Base-by-base conservation (phyloP, 2,797 vertebrate genomes). In the Thunnus albacares region DNA sequence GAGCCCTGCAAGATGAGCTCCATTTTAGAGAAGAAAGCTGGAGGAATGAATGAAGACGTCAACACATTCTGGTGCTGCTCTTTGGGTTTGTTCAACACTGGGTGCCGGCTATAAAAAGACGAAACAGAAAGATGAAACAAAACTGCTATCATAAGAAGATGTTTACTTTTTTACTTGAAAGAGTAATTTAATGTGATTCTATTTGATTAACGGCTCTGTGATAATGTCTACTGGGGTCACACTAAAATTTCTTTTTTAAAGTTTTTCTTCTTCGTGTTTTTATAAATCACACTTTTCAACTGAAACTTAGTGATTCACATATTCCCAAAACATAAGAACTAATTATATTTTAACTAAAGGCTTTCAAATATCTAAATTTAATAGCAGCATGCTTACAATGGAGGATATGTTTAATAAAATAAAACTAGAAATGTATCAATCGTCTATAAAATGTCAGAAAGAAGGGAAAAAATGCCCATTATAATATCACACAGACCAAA, bases 1-100 rank as follows among this genome's bases (percentile, higher is more conserved):
- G 74, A 87, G 61, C 13, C 45, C 20, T 78, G 85, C 26, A 82
- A 13, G 30, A 26, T 35, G 24, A 71, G 57, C 61, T 92, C 91
- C 93, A 95, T 94, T 35, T 80, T 78, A 56, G 66, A 56, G 53
- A 70, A 12, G 30, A 80, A 15, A 47, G 38, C 35, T 15, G 53
- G 52, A 63, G 59, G 61, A 65, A 13, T 22, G 13, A 28, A 15
- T 6, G 58, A 38, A 69, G 55, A 9, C 7, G 69, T 85, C 78
- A 90, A 61, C 67, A 71, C 61, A 71, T 82, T 77, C 35, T 82
- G n/a, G n/a, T 11, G 5, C 17, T 12, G 17, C 49, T 64, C 18
- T 55, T 59, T 58, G 71, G 33, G 10, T 26, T 67, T 4, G 52
- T 59, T 87, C 74, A 81, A 56, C 66, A 63, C 38, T 22, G n/a